Conservation (phyloP, 2,797 vertebrate genomes). For the Lepilemur ruficaudatus region DNA sequence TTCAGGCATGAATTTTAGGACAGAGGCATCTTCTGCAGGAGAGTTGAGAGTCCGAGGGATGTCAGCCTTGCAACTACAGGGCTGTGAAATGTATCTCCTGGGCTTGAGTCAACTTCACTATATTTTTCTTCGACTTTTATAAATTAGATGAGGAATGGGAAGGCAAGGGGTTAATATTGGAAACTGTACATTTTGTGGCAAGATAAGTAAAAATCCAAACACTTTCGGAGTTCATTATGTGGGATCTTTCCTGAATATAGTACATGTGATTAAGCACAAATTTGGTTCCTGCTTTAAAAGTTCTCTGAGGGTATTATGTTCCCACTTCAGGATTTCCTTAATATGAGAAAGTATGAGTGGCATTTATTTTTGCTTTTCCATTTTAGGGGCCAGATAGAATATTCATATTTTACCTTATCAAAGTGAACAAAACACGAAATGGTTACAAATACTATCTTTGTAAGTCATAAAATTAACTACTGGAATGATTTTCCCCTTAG, state of each 20-base stretch:
- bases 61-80: background rate
- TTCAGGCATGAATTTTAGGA: background rate
- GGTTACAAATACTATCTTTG: constrained; percentile 72
- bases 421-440: constrained; percentile 71
- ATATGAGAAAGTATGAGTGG: constrained; percentile 69
- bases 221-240: background rate
- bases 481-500: constrained; percentile 71
- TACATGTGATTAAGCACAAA: constrained; percentile 38
- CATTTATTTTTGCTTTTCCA: constrained; percentile 69
- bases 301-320: background rate
- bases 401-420: constrained; percentile 61
- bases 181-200: constrained; percentile 36
- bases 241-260: background rate
- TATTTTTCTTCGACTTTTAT: constrained; percentile 21
- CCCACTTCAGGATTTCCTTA: background rate
- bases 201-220: background rate
- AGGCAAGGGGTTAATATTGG: background rate
- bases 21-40: background rate
- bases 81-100: background rate
- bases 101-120: background rate
- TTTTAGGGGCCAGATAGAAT: constrained; percentile 56
- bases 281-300: constrained; percentile 52
- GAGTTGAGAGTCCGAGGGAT: background rate
- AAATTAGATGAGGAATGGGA: constrained; percentile 8
- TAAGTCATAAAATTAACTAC: constrained; percentile 73